phyloP scores from a whole-genome alignment of 2,888 invertebrate genomes.

The Lithosia quadra region DNA sequence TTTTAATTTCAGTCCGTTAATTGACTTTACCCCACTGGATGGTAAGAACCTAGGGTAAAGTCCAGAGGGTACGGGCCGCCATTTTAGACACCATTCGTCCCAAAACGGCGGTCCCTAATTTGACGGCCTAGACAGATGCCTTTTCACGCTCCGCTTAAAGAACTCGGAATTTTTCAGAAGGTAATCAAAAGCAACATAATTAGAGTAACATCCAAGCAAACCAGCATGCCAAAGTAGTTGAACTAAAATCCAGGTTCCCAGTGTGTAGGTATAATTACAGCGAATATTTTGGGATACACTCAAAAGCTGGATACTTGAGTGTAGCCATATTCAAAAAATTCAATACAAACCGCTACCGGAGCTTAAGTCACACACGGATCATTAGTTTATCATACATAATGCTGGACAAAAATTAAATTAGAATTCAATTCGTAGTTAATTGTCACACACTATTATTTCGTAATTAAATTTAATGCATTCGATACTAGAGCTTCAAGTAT shows the following conservation, averaged over 20 bases:
- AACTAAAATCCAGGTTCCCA: slow-evolving; percentile 66
- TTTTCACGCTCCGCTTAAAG: too few relatives aligned
- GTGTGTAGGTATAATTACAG: slow-evolving; percentile 77
- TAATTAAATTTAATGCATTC: too few relatives aligned
- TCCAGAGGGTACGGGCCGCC: too few relatives aligned
- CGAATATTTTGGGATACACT: slow-evolving; percentile 82
- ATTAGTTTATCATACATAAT: background rate
- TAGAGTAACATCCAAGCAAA: slow-evolving; percentile 29
- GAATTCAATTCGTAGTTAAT: background rate
- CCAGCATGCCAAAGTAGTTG: slow-evolving; percentile 45
- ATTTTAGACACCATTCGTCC: too few relatives aligned
- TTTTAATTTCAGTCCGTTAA: too few relatives aligned
- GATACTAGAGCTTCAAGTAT: too few relatives aligned
- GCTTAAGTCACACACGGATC: slow-evolving; percentile 59
- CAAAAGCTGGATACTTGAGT: slow-evolving; percentile 72
- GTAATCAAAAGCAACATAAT: background rate
- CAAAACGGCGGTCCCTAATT: too few relatives aligned
- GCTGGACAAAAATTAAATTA: background rate
- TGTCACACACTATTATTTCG: too few relatives aligned
- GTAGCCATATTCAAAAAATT: slow-evolving; percentile 84
- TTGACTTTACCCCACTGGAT: too few relatives aligned
- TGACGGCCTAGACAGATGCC: too few relatives aligned
- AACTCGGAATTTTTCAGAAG: too few relatives aligned
- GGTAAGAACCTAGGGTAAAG: too few relatives aligned
- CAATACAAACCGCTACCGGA: slow-evolving; percentile 75